Conservation (phyloP, 2,113 vertebrate species). For the Dicerorhinus sumatrensis region DNA sequence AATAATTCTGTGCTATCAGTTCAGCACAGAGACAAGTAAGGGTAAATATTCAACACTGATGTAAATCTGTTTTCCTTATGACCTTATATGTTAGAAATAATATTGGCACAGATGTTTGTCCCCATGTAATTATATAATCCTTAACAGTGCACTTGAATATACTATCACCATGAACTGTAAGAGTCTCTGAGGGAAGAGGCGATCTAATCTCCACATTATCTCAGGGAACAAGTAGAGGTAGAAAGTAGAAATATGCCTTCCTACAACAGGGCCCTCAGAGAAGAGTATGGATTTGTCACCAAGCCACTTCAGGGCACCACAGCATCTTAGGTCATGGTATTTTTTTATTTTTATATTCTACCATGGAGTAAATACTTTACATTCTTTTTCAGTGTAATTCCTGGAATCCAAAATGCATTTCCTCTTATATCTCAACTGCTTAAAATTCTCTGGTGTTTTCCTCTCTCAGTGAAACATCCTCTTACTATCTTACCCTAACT, state of each 20-base stretch:
- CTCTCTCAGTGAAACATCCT: not conserved
- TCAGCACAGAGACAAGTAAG: not conserved
- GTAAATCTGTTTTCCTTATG: not conserved
- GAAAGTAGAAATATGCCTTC: not conserved
- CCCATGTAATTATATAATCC: not conserved
- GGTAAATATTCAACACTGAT: not conserved
- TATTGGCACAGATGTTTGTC: not conserved
- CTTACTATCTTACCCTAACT: not conserved
- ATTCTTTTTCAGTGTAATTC: not conserved
- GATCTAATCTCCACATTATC: not conserved
- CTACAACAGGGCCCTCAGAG: not conserved
- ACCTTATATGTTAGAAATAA: not conserved
- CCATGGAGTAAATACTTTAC: not conserved
- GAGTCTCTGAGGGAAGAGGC: not conserved
- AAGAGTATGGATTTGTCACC: not conserved
- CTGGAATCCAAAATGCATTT: not conserved
- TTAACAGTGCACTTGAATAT: not conserved
- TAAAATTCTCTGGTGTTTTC: not conserved
- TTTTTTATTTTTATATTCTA: not conserved
- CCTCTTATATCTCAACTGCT: not conserved
- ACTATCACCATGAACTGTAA: not conserved
- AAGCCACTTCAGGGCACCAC: not conserved
- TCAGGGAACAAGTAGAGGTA: not conserved
- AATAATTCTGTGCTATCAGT: not conserved
- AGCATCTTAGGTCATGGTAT: not conserved